Evolutionary conservation across 2,888 invertebrate genomes (phyloP).

Genomic region (Caenorhabditis sulstoni): DNA sequence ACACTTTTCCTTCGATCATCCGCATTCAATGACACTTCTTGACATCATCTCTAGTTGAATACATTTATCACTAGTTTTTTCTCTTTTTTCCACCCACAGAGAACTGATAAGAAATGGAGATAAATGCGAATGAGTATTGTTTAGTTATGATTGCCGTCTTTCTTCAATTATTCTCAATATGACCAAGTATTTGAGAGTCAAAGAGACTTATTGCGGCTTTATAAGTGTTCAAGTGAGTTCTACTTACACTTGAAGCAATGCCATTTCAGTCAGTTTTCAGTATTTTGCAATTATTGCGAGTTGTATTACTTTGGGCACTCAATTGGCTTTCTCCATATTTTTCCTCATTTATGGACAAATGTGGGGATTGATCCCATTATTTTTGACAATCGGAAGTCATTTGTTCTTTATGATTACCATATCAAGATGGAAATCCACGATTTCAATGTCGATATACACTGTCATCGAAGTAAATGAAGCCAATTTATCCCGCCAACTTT

Average conservation of each 20-base stretch:
- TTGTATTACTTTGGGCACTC: slow-evolving; percentile 30
- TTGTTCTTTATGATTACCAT: slow-evolving; percentile 39
- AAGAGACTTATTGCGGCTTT: slow-evolving; percentile 46
- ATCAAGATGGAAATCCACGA: slow-evolving; percentile 28
- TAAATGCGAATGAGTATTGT: slow-evolving; percentile 42
- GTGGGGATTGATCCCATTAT: slow-evolving; percentile 45
- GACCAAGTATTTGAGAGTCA: slow-evolving; percentile 51
- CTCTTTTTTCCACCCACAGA: slow-evolving; percentile 18
- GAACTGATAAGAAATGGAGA: slow-evolving; percentile 31
- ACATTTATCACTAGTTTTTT: slow-evolving; percentile 24
- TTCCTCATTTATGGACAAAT: slow-evolving; percentile 47
- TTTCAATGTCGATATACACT: slow-evolving; percentile 35
- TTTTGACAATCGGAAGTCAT: slow-evolving; percentile 33
- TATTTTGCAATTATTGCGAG: slow-evolving; percentile 42
- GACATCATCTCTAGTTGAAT: slow-evolving; percentile 44
- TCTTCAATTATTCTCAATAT: slow-evolving; percentile 28
- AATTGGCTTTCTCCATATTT: slow-evolving; percentile 50
- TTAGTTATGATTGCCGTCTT: slow-evolving; percentile 23
- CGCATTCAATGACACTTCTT: slow-evolving; percentile 12
- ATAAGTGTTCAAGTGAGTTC: slow-evolving; percentile 41
- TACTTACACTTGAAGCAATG: neutral
- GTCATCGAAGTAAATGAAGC: slow-evolving; percentile 28
- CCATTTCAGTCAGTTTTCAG: slow-evolving; percentile 16
- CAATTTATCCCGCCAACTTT: too few relatives aligned
- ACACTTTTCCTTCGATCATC: slow-evolving; percentile 39